phyloP scores from a whole-genome alignment of 2,888 invertebrate species.

The Andrena praecox region DNA sequence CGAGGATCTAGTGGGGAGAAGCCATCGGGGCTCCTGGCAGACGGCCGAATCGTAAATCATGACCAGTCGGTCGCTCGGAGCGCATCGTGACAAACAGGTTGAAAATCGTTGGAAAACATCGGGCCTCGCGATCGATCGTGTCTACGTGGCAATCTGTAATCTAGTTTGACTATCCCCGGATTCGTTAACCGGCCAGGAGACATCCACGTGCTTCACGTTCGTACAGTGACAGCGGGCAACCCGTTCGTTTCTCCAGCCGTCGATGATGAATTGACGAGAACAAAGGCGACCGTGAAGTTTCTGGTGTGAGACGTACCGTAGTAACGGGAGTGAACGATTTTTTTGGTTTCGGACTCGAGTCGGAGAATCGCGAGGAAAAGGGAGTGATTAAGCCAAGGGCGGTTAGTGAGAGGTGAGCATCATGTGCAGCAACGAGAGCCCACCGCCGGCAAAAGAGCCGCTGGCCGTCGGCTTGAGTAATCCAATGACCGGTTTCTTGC shows the following conservation, averaged over 20 bases:
- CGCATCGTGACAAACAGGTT: conserved; percentile 73
- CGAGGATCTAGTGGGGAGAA: conserved; percentile 61
- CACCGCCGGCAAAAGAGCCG: conserved; percentile 79
- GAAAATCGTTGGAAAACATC: conserved; percentile 69
- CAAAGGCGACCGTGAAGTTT: conserved; percentile 23
- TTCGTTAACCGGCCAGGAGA: neutral
- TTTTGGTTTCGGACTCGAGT: neutral
- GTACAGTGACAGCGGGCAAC: neutral
- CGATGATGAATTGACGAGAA: too few species aligned
- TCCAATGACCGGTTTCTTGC: conserved; percentile 81
- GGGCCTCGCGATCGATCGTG: conserved; percentile 59
- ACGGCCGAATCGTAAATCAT: conserved; percentile 82
- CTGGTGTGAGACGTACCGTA: conserved; percentile 24
- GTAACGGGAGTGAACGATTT: neutral
- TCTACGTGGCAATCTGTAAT: conserved; percentile 38
- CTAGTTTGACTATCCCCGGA: conserved; percentile 21
- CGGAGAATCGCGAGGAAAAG: neutral
- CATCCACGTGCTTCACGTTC: neutral
- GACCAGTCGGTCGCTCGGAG: conserved; percentile 82
- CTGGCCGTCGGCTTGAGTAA: conserved; percentile 79
- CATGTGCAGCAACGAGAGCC: conserved; percentile 85
- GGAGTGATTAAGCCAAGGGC: too few species aligned
- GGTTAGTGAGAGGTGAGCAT: neutral
- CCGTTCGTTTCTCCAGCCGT: neutral
- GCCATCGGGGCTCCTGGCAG: conserved; percentile 65